phyloP scores from a whole-genome alignment of 2,113 vertebrate species.

The Paratilapia polleni region DNA sequence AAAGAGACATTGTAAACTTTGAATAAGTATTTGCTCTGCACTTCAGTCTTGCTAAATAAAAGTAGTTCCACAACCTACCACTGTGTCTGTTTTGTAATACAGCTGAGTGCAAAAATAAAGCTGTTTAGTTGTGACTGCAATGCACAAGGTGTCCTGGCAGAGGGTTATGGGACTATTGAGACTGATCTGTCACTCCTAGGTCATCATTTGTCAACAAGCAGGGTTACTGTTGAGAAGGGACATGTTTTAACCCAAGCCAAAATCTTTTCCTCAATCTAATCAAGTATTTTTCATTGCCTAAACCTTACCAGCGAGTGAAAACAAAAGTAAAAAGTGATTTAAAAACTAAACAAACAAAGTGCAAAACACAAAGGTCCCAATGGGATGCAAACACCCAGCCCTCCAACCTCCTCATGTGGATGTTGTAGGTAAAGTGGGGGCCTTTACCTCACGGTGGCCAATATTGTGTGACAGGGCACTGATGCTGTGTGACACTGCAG shows the following conservation, averaged over 20 bases:
- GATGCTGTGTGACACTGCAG: too few relatives aligned
- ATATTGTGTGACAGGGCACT: too few relatives aligned
- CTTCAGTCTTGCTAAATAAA: constrained; percentile 4
- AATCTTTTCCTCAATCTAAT: too few relatives aligned
- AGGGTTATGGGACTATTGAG: not conserved
- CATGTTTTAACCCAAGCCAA: not conserved
- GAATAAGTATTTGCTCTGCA: not conserved
- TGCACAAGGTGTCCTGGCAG: accelerated
- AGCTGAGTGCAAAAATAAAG: not conserved
- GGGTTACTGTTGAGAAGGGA: not conserved
- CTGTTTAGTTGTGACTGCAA: not conserved
- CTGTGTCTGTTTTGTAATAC: not conserved
- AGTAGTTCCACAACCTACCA: not conserved
- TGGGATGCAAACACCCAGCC: too few relatives aligned
- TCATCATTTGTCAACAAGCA: not conserved
- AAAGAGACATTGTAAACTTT: not conserved
- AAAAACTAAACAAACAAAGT: too few relatives aligned
- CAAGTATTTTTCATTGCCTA: not conserved
- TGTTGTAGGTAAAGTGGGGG: too few relatives aligned
- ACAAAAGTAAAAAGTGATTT: not conserved
- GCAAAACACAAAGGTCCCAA: too few relatives aligned
- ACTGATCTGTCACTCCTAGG: not conserved
- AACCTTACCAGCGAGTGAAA: not conserved
- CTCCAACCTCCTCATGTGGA: too few relatives aligned
- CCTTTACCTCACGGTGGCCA: too few relatives aligned